Conservation (phyloP, 2,888 invertebrate species). For the Meta bourneti region DNA sequence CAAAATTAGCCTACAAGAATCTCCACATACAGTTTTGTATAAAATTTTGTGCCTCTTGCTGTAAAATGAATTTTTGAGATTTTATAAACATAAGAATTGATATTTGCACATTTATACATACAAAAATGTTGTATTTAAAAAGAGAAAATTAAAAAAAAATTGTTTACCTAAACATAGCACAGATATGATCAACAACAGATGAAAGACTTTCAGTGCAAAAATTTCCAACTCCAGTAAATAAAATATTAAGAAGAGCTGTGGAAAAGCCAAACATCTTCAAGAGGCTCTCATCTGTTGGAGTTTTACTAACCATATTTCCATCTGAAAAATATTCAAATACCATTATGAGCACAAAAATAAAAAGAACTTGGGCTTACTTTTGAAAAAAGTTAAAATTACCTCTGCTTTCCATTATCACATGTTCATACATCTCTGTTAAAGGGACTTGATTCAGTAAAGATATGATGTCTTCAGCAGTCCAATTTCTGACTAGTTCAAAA, state of each 20-base stretch:
- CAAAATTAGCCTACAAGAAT: too few relatives aligned
- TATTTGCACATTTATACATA: too few relatives aligned
- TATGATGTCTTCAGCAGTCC: slow-evolving; percentile 89
- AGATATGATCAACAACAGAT: slow-evolving; percentile 84
- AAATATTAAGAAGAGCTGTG: slow-evolving; percentile 85
- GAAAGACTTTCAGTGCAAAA: slow-evolving; percentile 86
- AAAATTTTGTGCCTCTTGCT: too few relatives aligned
- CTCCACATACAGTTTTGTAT: too few relatives aligned
- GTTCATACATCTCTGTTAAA: slow-evolving; percentile 85
- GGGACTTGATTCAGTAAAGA: slow-evolving; percentile 89
- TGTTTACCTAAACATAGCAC: slow-evolving; percentile 80
- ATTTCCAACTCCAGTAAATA: slow-evolving; percentile 86
- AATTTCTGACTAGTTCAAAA: slow-evolving; percentile 82
- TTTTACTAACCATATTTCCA: slow-evolving; percentile 81
- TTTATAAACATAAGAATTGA: too few relatives aligned
- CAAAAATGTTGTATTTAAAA: too few relatives aligned
- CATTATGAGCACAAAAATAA: background rate
- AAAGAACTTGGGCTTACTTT: background rate
- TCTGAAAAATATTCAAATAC: slow-evolving; percentile 1
- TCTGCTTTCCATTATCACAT: slow-evolving; percentile 80
- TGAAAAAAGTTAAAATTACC: slow-evolving; percentile 78
- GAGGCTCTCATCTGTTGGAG: slow-evolving; percentile 85
- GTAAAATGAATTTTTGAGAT: too few relatives aligned
- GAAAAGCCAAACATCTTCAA: slow-evolving; percentile 87
- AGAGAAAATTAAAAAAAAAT: too few relatives aligned